Conservation (phyloP, 2,888 invertebrate genomes). For the Halictus ligatus region DNA sequence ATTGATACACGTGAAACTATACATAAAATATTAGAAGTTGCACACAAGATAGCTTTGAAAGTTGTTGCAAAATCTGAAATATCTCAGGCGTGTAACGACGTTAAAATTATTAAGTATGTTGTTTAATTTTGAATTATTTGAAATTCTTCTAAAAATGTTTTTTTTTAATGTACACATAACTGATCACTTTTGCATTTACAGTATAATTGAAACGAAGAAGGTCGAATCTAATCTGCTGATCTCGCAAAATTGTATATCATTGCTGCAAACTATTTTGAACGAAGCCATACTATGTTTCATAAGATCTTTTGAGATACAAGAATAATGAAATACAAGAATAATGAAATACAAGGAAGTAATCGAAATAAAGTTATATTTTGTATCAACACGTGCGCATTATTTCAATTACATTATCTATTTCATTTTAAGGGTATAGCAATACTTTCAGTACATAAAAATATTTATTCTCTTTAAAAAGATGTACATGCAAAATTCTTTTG, state of each 20-base stretch:
- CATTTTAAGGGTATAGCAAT: not conserved
- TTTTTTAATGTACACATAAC: not conserved
- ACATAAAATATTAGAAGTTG: slow-evolving; percentile 48
- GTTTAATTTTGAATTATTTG: slow-evolving; percentile 1
- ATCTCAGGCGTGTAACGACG: slow-evolving; percentile 5
- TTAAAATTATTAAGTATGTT: slow-evolving; percentile 40
- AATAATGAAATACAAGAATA: slow-evolving; percentile 17
- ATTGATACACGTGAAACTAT: slow-evolving; percentile 28
- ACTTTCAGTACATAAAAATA: slow-evolving; percentile 25
- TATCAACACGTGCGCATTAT: not conserved
- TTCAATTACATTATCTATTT: not conserved
- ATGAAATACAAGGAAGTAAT: not conserved
- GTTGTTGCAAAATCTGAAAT: slow-evolving; percentile 35
- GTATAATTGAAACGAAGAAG: slow-evolving; percentile 44
- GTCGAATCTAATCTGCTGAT: slow-evolving; percentile 9
- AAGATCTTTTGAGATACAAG: slow-evolving; percentile 14
- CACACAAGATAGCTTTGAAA: slow-evolving; percentile 44
- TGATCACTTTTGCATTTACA: slow-evolving; percentile 15
- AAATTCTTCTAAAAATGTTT: too few relatives aligned
- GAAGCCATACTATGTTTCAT: slow-evolving; percentile 46
- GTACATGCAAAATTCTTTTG: slow-evolving; percentile 15
- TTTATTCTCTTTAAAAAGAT: slow-evolving; percentile 18
- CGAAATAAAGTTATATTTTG: slow-evolving; percentile 1
- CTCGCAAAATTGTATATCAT: slow-evolving; percentile 35
- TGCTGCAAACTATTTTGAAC: slow-evolving; percentile 50